phyloP scores from a whole-genome alignment of 2,113 vertebrate genomes.

The Oryzias javanicus region DNA sequence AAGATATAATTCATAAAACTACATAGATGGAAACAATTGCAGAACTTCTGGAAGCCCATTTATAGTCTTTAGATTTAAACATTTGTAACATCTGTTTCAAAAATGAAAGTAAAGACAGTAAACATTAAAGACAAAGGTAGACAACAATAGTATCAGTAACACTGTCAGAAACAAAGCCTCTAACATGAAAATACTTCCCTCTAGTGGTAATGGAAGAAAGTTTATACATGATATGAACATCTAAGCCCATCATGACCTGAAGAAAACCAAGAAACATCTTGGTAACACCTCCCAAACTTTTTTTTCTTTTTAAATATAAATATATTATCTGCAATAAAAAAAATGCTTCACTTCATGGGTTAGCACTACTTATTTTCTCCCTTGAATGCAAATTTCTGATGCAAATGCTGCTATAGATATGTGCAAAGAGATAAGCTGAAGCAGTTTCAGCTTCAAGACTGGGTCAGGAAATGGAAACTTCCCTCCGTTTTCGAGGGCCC shows the following conservation, averaged over 20 bases:
- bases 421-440: background rate
- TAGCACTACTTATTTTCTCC: background rate
- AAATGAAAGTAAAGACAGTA: background rate
- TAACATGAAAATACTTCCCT: slow-evolving; percentile 43
- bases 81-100: background rate
- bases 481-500: slow-evolving; percentile 28
- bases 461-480: slow-evolving; percentile 48
- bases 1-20: slow-evolving; percentile 12
- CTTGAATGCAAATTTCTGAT: slow-evolving; percentile 34
- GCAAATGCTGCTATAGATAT: slow-evolving; percentile 39
- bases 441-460: slow-evolving; percentile 9
- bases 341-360: background rate
- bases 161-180: background rate
- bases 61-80: background rate
- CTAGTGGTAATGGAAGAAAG: slow-evolving; percentile 27
- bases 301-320: slow-evolving; percentile 5
- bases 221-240: slow-evolving; percentile 3
- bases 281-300: background rate
- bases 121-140: background rate
- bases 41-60: background rate
- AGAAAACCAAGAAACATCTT: slow-evolving; percentile 12
- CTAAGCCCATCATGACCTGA: slow-evolving; percentile 2
- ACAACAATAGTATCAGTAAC: background rate
- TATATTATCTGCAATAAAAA: background rate
- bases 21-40: background rate